Conservation (phyloP, 2,113 vertebrate genomes). For the Mus spicilegus region DNA sequence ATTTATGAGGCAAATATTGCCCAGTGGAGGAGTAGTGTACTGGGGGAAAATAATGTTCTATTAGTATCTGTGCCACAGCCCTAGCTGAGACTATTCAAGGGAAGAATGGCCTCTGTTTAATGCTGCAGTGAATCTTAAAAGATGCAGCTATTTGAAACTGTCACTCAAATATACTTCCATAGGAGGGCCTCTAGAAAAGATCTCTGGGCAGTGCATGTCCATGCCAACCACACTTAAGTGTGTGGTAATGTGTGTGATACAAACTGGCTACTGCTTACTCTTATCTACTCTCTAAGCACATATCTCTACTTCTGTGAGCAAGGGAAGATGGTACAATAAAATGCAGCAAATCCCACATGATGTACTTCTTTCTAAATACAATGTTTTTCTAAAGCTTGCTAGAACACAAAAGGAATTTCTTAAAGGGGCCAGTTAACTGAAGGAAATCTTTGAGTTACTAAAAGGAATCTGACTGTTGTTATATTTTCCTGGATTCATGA, state of each 20-base stretch:
- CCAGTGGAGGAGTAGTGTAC: not conserved
- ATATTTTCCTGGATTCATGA: not conserved
- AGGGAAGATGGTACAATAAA: slow-evolving; percentile 22
- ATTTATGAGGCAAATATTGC: not conserved
- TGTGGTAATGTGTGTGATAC: not conserved
- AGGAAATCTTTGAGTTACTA: slow-evolving; percentile 29
- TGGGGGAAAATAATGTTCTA: not conserved
- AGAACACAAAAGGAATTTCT: slow-evolving; percentile 30
- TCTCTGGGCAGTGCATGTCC: not conserved
- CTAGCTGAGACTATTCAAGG: not conserved
- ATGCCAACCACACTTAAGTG: not conserved
- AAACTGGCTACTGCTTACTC: not conserved
- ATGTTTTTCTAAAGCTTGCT: slow-evolving; percentile 23
- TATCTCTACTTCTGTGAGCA: not conserved
- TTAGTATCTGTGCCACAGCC: not conserved
- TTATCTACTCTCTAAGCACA: not conserved
- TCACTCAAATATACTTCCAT: not conserved
- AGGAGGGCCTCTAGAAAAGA: not conserved
- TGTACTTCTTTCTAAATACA: slow-evolving; percentile 27
- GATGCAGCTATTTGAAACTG: not conserved
- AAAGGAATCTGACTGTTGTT: not conserved
- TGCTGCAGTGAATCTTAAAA: not conserved
- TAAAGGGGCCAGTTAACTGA: slow-evolving; percentile 26
- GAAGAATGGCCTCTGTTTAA: not conserved
- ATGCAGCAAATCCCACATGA: not conserved